Evolutionary conservation across 2,888 invertebrate genomes (phyloP), one percentile per base, ranked within the genome.

Genomic region (Epinotia brunnichana): DNA sequence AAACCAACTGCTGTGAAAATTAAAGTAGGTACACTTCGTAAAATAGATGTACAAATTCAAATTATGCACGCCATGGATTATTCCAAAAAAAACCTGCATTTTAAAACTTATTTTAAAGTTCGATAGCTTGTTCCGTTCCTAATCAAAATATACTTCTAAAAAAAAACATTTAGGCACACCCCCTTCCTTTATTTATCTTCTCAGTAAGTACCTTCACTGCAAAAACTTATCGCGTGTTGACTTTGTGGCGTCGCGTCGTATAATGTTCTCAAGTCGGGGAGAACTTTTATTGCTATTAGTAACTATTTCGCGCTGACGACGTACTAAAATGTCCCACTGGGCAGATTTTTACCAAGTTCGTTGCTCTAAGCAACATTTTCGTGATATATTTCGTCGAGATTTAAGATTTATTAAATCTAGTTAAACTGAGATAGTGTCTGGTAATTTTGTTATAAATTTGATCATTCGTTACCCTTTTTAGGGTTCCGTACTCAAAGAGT

Each of bases 271-370:
- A 56, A 62, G 44, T 21, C 11, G 41, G 39, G 21, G 13, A 15
- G 56, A 64, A 64, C 64, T 70, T 70, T 70, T 63, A 70, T 70
- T 64, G 39, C 56, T 66, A 66, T 41, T 66, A 54, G 54, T 15
- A 66, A 66, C 54, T 56, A 56, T 66, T 48, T 70, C 35, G 24
- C 44, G 39, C 53, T 69, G 59, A 59, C 51, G 61, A 61, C 61
- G 61, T 53, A 61, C 53, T 69, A 61, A 61, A 69, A 61, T 13
- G 69, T 69, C 69, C 17, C 61, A 29, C 29, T 17, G 69, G 69
- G 51, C 61, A 61, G 69, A 69, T 61, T 53, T 62, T 17, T 62
- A 41, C 53, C 15, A 41, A 62, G 66, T 56, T 41, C 56, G 54
- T 66, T 66, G 54, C 56, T 24, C 39, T 39, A 15, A 54, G 15